Conservation (phyloP, 2,113 vertebrate genomes). For the Thymallus thymallus region DNA sequence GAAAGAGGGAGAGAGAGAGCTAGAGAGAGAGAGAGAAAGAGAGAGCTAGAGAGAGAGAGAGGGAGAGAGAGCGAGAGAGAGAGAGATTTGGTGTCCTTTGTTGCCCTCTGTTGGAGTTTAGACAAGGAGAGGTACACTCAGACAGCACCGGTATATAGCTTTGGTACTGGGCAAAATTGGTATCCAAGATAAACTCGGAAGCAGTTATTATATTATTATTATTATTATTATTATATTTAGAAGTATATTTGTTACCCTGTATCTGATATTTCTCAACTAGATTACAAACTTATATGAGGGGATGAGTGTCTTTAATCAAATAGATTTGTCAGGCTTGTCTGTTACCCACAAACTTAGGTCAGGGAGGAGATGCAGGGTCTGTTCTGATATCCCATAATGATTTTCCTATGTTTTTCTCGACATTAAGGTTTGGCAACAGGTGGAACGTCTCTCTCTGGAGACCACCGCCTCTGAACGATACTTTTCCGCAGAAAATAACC, state of each 20-base stretch:
- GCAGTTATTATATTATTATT: neutral
- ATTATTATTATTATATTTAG: neutral
- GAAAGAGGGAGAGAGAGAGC: neutral
- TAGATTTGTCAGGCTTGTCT: neutral
- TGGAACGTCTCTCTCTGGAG: slow-evolving; percentile 31
- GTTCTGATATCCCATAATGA: slow-evolving; percentile 28
- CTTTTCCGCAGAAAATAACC: neutral
- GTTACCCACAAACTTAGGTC: neutral
- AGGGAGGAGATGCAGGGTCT: slow-evolving; percentile 8
- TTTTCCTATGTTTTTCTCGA: slow-evolving; percentile 37
- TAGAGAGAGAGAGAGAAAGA: neutral
- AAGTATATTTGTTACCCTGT: neutral
- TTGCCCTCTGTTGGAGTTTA: slow-evolving; percentile 37
- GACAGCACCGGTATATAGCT: neutral
- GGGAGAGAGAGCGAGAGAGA: neutral
- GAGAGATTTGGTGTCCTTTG: slow-evolving; percentile 16
- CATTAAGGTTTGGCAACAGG: slow-evolving; percentile 47
- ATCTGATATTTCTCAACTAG: neutral
- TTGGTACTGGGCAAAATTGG: neutral
- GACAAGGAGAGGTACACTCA: neutral
- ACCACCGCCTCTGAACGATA: neutral
- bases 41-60: neutral
- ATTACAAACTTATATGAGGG: neutral
- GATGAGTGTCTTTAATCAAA: neutral
- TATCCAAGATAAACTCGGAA: neutral